These are phyloP conservation scores for Orbicella faveolata DNA, from an alignment of 64 coral and sea anemone species.

Conservation along the genomic window DNA sequence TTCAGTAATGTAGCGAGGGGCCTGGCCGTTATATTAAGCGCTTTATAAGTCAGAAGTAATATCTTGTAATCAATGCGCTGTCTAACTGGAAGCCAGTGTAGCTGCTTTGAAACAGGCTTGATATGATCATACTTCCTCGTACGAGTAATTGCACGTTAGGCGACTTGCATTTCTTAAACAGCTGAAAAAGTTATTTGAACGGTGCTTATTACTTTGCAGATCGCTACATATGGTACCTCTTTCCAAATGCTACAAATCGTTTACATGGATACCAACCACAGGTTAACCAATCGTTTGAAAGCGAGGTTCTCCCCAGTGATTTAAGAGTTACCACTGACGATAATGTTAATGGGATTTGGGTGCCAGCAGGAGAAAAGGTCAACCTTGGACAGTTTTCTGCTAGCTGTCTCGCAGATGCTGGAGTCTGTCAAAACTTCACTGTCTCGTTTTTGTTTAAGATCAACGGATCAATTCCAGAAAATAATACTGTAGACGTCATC, in stretches of 20 bases:
- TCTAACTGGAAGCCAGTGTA: no score
- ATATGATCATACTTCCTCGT: no score
- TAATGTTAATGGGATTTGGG: neutral
- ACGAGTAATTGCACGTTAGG: no score
- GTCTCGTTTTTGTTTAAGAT: conserved; percentile 5
- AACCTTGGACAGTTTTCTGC: neutral
- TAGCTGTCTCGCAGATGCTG: neutral
- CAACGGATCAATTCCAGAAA: neutral
- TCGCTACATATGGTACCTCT: conserved; percentile 6
- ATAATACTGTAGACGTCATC: neutral
- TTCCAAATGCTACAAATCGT: neutral
- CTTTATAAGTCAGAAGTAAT: no score
- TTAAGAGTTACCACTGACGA: neutral
- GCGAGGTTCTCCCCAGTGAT: neutral
- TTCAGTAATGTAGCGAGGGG: no score
- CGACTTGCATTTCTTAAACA: no score
- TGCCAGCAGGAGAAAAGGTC: neutral
- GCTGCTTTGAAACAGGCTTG: no score
- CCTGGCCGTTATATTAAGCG: no score
- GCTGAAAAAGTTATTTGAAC: neutral
- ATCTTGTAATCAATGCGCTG: no score
- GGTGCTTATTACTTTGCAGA: neutral
- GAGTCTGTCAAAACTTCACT: neutral
- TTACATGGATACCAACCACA: neutral
- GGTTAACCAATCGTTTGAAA: neutral